A percentile compares a stretch with the other conserved stretches of the same genome.
Evolutionary conservation across 2,113 vertebrate species (phyloP).

Genomic region (Microcebus murinus): DNA sequence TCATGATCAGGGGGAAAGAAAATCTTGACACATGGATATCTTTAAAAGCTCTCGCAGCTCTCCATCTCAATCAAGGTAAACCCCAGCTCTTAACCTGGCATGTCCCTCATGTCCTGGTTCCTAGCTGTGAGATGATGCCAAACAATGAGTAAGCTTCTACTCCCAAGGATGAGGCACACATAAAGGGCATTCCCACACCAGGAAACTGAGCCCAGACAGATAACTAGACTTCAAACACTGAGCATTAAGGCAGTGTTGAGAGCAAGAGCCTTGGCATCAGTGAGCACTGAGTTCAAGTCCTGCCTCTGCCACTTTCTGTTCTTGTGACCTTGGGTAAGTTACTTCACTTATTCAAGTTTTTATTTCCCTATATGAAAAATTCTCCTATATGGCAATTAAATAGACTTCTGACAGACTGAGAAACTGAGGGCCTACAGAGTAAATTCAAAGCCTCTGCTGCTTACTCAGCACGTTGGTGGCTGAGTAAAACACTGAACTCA

Average conservation of each 20-base stretch:
- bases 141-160: background rate
- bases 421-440: background rate
- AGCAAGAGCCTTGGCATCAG: background rate
- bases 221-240: background rate
- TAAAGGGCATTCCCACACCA: background rate
- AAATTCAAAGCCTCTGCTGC: background rate
- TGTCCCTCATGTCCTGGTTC: background rate
- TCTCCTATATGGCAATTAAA: background rate
- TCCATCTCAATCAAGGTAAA: background rate
- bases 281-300: background rate
- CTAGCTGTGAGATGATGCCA: background rate
- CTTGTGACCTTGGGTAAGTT: background rate
- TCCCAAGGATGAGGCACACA: background rate
- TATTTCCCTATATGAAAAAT: slow-evolving; percentile 1
- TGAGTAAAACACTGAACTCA: background rate
- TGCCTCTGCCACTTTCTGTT: background rate
- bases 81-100: background rate
- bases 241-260: background rate
- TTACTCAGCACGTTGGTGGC: background rate
- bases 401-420: background rate
- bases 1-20: background rate
- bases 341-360: background rate
- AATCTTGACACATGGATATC: background rate
- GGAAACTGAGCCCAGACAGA: background rate
- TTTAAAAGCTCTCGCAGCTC: background rate